Evolutionary conservation across 2,113 vertebrate species (phyloP).

Genomic region (Herpailurus yagouaroundi): DNA sequence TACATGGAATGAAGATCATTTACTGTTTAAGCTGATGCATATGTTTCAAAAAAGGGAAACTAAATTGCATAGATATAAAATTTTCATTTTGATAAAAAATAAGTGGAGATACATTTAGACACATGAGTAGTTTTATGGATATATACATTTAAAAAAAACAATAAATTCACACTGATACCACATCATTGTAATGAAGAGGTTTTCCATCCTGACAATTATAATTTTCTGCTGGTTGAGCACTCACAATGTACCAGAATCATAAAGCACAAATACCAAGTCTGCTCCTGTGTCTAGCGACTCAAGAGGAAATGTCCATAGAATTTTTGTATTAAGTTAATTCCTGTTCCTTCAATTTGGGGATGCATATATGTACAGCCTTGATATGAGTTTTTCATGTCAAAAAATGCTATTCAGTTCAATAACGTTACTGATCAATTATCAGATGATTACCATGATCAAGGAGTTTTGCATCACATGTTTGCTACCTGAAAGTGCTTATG

Average conservation of each 20-base stretch:
- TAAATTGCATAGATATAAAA: background rate
- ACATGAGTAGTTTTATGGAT: background rate
- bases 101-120: background rate
- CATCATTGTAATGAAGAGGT: background rate
- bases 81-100: background rate
- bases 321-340: background rate
- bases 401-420: background rate
- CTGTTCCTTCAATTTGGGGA: background rate
- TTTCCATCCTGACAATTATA: slow-evolving; percentile 14
- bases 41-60: background rate
- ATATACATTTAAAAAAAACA: background rate
- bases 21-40: background rate
- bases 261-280: background rate
- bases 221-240: slow-evolving; percentile 31
- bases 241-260: background rate
- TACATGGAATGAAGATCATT: background rate
- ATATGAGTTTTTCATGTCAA: background rate
- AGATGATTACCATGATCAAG: background rate
- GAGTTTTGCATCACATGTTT: background rate
- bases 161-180: background rate
- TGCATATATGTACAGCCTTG: background rate
- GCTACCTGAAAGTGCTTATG: background rate
- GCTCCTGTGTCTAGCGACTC: background rate
- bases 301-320: background rate
- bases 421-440: background rate